Conservation (phyloP, 2,797 vertebrate species). For the Morelia viridis region DNA sequence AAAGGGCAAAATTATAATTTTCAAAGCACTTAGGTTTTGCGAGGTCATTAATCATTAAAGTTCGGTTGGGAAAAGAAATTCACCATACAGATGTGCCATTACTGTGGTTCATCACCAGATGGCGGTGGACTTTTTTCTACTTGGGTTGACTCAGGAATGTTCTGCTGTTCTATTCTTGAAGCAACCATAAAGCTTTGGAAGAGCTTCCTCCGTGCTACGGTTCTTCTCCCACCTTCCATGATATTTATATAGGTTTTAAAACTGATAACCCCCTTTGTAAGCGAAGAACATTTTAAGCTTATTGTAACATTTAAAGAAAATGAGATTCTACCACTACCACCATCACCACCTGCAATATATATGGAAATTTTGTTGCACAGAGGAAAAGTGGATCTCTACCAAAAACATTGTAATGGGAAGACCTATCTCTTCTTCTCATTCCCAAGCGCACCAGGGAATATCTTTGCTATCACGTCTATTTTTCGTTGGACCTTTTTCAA, state of each 20-base stretch:
- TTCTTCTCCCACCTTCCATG: not conserved
- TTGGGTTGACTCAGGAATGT: too few relatives aligned
- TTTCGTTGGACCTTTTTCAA: not conserved
- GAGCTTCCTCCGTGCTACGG: too few relatives aligned
- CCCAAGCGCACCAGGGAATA: not conserved
- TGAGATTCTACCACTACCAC: not conserved
- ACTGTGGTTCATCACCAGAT: not conserved
- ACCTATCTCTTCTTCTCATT: not conserved
- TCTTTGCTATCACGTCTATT: not conserved
- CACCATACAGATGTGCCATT: not conserved
- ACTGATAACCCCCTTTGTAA: not conserved
- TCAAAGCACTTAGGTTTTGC: slow-evolving; percentile 75
- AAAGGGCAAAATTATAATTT: slow-evolving; percentile 89
- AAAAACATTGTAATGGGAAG: not conserved
- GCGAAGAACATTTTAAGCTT: not conserved
- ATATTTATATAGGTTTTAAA: not conserved
- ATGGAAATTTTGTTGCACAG: not conserved
- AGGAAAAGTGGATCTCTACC: not conserved
- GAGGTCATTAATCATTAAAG: slow-evolving; percentile 66
- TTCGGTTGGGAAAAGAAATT: not conserved
- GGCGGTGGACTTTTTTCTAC: not conserved
- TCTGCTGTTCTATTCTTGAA: not conserved
- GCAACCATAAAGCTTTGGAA: not conserved
- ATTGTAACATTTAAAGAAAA: not conserved
- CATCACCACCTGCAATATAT: not conserved